phyloP scores from a whole-genome alignment of 2,888 invertebrate species.

The Troides oblongomaculatus region DNA sequence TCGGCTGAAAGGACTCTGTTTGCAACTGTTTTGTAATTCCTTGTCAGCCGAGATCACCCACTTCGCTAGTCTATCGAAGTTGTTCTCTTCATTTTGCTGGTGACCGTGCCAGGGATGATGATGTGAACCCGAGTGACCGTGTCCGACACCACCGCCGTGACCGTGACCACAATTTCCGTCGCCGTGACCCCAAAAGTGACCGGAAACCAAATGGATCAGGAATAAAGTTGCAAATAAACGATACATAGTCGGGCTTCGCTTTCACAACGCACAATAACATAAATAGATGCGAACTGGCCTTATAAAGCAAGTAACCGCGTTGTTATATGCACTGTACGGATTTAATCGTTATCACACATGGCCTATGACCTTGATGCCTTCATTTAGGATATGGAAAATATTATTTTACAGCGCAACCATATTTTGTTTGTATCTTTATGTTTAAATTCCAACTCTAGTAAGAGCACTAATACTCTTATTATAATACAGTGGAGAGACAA shows the following conservation, averaged over 20 bases:
- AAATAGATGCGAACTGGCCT: background rate
- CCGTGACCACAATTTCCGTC: background rate
- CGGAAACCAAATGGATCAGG: conserved; percentile 2
- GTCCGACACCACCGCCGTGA: background rate
- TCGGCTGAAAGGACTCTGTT: conserved; percentile 30
- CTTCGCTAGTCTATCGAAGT: conserved; percentile 32
- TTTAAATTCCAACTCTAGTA: too few relatives aligned
- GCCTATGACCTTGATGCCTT: too few relatives aligned
- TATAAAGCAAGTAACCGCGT: background rate
- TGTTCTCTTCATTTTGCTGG: conserved; percentile 20
- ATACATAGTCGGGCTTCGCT: background rate
- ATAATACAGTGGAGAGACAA: too few relatives aligned
- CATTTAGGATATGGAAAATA: too few relatives aligned
- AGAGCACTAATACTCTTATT: too few relatives aligned
- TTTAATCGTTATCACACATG: too few relatives aligned
- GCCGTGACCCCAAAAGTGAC: conserved; percentile 11
- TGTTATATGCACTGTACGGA: too few relatives aligned
- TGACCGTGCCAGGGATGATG: conserved; percentile 17
- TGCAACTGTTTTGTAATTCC: conserved; percentile 32
- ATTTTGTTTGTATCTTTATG: too few relatives aligned
- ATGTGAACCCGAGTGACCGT: conserved; percentile 9
- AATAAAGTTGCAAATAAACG: conserved; percentile 8
- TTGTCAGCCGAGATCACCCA: conserved; percentile 31
- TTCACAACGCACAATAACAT: background rate
- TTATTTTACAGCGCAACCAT: too few relatives aligned